Conservation (phyloP, 2,113 vertebrate species). For the Meleagris gallopavo region DNA sequence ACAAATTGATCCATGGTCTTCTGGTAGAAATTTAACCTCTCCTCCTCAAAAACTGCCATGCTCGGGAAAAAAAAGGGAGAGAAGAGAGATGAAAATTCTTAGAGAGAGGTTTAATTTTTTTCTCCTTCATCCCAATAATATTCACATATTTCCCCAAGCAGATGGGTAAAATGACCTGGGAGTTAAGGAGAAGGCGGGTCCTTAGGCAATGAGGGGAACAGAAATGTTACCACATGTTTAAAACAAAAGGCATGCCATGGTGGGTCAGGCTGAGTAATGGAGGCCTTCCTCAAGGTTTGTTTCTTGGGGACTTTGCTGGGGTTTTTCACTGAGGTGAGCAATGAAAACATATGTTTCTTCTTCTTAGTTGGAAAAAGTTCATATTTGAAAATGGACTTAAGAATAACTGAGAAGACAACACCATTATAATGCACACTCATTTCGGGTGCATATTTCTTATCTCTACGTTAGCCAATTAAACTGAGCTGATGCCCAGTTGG, state of each 20-base stretch:
- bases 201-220: neutral
- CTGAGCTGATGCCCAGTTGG: neutral
- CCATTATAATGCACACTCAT: neutral
- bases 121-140: neutral
- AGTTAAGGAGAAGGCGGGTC: neutral
- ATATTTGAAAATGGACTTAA: neutral
- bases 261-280: neutral
- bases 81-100: neutral
- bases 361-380: neutral
- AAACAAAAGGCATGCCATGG: rapidly evolving
- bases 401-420: neutral
- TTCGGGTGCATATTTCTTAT: neutral
- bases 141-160: neutral
- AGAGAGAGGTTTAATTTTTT: neutral
- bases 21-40: neutral
- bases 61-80: neutral
- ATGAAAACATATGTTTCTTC: neutral
- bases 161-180: neutral
- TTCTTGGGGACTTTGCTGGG: neutral
- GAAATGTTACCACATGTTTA: neutral
- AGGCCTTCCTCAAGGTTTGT: neutral
- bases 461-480: neutral
- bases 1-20: neutral
- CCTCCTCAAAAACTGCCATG: neutral
- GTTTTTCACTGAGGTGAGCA: neutral